Conservation (phyloP, 2,797 vertebrate genomes). For the Leuciscus waleckii region DNA sequence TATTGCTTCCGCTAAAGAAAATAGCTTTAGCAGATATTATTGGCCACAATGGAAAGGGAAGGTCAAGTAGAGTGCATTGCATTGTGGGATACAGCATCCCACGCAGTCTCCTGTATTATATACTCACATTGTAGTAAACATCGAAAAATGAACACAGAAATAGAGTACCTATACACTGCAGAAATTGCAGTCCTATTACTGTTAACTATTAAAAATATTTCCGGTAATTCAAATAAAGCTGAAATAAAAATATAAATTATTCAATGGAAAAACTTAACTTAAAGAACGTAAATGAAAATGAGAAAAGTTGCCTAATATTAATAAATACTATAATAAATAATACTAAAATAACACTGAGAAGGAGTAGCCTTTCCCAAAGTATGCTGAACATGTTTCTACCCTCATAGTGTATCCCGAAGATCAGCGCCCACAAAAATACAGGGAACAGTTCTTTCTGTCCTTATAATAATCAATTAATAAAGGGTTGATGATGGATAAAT, state of each 20-base stretch:
- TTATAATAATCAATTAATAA: not conserved
- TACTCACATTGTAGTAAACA: not conserved
- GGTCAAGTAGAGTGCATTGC: not conserved
- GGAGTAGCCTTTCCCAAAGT: not conserved
- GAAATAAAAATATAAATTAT: not conserved
- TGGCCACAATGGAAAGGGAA: not conserved
- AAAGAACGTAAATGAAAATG: not conserved
- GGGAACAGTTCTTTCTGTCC: not conserved
- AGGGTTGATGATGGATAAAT: constrained; percentile 5
- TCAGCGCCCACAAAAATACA: not conserved
- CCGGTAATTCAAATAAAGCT: not conserved
- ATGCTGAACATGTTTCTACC: not conserved
- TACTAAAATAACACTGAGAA: not conserved
- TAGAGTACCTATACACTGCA: not conserved
- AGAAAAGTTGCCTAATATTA: not conserved
- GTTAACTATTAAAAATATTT: not conserved
- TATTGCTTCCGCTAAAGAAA: no score
- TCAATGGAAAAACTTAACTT: no score
- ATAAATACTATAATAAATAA: not conserved
- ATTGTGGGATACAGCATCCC: not conserved
- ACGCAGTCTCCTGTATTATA: not conserved
- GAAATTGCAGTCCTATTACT: not conserved
- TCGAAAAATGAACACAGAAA: not conserved
- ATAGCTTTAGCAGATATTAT: not conserved
- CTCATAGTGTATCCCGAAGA: not conserved